phyloP scores from a whole-genome alignment of 2,113 vertebrate species.

The Apus apus region DNA sequence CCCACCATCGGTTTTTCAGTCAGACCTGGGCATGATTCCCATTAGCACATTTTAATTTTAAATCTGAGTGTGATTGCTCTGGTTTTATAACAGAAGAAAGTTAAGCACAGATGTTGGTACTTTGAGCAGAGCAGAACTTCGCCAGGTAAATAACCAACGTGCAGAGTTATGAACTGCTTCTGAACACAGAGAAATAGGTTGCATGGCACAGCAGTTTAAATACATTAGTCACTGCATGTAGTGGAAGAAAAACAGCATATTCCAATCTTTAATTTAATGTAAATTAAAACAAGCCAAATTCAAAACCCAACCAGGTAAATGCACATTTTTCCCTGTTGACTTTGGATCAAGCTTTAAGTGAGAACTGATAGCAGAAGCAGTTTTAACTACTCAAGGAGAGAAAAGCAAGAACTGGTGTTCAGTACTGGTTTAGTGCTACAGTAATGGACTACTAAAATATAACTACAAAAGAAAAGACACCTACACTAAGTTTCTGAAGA shows the following conservation, averaged over 20 bases:
- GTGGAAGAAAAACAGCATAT: background rate
- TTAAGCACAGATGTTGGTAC: background rate
- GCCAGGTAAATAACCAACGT: background rate
- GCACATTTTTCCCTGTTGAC: background rate
- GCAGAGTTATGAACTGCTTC: background rate
- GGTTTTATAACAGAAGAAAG: background rate
- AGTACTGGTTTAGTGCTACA: background rate
- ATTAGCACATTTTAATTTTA: slow-evolving; percentile 20
- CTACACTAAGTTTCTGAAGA: background rate
- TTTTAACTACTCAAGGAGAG: background rate
- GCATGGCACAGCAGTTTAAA: background rate
- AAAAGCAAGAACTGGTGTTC: background rate
- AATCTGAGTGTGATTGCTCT: background rate
- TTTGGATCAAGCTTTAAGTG: slow-evolving; percentile 25
- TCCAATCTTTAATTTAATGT: background rate
- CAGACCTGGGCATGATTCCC: slow-evolving; percentile 39
- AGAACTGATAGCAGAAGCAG: background rate
- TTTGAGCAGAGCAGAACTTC: background rate
- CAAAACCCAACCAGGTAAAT: background rate
- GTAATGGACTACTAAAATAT: background rate
- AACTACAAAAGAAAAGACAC: background rate
- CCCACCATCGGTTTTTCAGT: background rate
- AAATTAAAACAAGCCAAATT: background rate
- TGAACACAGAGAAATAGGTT: background rate
- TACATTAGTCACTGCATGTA: background rate